Base-by-base conservation (phyloP, 1,140 invertebrate genomes). In the Papilio aristodemus region DNA sequence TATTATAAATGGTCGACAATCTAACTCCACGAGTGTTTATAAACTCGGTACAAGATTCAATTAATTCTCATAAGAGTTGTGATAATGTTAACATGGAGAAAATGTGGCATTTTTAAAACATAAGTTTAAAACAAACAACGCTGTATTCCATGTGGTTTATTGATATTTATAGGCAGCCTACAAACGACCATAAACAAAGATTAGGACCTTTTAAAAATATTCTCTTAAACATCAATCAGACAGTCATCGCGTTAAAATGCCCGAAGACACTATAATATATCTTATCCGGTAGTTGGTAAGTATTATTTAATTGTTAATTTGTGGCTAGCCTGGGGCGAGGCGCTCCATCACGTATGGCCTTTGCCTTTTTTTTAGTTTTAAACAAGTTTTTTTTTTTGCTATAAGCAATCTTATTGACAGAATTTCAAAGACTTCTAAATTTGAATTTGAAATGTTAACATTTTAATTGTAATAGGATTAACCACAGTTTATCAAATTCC, bases 241-340 rank as follows among this genome's bases (percentile, higher is more conserved):
- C 67, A 72, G 75, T 81, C 78, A 79, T 73, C 79, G 84, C 80
- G 83, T 85, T 78, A 88, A 87, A 91, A 78, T 77, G 87, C 89
- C 86, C 67, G 76, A 74, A 83, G 89, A 82, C 73, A 89, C 81
- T 77, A 84, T 89, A 82, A 83, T 84, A 84, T 70, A 83, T 84
- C 76, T 87, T 87, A 84, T 89, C 84, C 87, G 80, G 87, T 89
- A 91, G 87, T 85, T 80, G 57, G 77, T 90, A 89, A 90, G 85
- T 81, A 85, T 87, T 86, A 89, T 90, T 90, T 91, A 89, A 91
- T 91, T 89, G 84, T 88, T 83, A 79, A 85, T 82, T 78, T 84
- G 86, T 83, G 77, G 71, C 68, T 66, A 72, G 81, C 85, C 79
- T 68, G 67, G 62, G 76, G 81, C 76, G 41, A 63, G 68, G 41